Conservation (phyloP, 2,888 invertebrate species). For the Heliconius charithonia region DNA sequence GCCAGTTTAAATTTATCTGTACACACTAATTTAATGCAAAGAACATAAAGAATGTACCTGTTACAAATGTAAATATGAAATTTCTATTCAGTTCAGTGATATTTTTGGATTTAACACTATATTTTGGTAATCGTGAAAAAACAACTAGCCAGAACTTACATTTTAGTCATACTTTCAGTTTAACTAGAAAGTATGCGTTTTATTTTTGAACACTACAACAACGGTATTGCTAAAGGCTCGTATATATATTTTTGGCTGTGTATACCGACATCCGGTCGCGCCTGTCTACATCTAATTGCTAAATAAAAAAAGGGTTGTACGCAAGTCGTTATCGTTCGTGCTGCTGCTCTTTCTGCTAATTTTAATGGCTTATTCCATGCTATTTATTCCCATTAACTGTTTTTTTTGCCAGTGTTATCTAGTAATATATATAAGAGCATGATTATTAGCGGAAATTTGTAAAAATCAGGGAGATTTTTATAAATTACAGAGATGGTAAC, state of each 20-base stretch:
- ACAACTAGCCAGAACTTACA: not conserved
- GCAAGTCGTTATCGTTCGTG: slow-evolving; percentile 11
- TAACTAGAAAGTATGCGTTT: not conserved
- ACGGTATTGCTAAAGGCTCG: not conserved
- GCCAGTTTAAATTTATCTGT: too few species aligned
- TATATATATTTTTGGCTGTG: slow-evolving; percentile 30
- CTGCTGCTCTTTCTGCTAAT: slow-evolving; percentile 31
- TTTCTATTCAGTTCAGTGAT: too few species aligned
- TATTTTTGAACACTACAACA: not conserved
- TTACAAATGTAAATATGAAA: too few species aligned
- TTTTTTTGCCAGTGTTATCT: not conserved
- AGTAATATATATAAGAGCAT: not conserved
- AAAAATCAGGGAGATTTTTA: too few species aligned
- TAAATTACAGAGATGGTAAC: too few species aligned
- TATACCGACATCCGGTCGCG: slow-evolving; percentile 52
- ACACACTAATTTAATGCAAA: too few species aligned
- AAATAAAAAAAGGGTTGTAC: slow-evolving; percentile 45
- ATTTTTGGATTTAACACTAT: not conserved
- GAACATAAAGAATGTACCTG: too few species aligned
- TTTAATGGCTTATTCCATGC: slow-evolving; percentile 17
- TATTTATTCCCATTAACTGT: not conserved
- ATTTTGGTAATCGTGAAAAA: not conserved
- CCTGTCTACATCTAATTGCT: slow-evolving; percentile 53
- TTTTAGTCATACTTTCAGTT: not conserved
- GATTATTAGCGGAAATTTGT: too few species aligned